Evolutionary conservation across 2,113 vertebrate species (phyloP).

Genomic region (Nannobrachium achirus): DNA sequence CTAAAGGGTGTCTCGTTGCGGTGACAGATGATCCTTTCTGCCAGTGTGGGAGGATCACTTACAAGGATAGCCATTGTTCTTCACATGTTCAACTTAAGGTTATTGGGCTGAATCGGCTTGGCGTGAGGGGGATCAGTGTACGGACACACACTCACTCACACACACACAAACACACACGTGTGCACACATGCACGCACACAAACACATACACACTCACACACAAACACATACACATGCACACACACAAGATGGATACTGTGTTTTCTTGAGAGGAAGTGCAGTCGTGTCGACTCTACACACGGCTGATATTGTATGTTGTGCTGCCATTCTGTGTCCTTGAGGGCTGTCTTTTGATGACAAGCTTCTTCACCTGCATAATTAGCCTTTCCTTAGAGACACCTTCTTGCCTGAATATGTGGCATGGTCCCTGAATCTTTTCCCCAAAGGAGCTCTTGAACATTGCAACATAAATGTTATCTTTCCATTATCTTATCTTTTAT

Average conservation of each 20-base stretch:
- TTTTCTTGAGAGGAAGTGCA: slow-evolving; percentile 21
- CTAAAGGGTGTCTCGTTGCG: slow-evolving; percentile 62
- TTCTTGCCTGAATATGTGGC: not conserved
- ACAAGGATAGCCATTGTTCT: slow-evolving; percentile 58
- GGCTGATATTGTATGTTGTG: not conserved
- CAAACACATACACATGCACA: slow-evolving; percentile 2
- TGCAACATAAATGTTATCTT: no score
- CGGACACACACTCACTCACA: not conserved
- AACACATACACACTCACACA: not conserved
- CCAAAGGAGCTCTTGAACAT: not conserved
- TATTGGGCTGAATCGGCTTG: slow-evolving; percentile 45
- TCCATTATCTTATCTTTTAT: no score
- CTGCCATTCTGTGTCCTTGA: slow-evolving; percentile 44
- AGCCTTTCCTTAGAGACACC: not conserved
- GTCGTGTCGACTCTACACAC: slow-evolving; percentile 1
- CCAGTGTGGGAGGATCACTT: slow-evolving; percentile 54
- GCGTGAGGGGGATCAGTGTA: slow-evolving; percentile 31
- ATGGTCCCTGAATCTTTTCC: not conserved
- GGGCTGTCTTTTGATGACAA: slow-evolving; percentile 18
- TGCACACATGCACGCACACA: not conserved
- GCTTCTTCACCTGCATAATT: slow-evolving; percentile 9
- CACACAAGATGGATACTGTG: slow-evolving; percentile 41
- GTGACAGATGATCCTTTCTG: slow-evolving; percentile 59
- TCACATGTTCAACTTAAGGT: slow-evolving; percentile 60
- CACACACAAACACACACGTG: slow-evolving; percentile 6